phyloP scores from a whole-genome alignment of 2,113 vertebrate species.

The Sinocyclocheilus maitianheensis region DNA sequence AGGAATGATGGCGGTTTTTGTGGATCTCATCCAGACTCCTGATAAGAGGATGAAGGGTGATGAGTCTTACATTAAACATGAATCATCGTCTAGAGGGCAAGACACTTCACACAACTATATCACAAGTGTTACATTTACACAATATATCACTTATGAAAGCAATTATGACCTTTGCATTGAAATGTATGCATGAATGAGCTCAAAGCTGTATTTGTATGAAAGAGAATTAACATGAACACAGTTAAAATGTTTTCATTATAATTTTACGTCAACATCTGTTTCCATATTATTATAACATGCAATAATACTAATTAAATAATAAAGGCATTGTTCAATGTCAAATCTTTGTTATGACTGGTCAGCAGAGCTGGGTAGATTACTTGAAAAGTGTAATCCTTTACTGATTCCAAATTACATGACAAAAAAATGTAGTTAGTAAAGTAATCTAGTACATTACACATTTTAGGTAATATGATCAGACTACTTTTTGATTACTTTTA shows the following conservation, averaged over 20 bases:
- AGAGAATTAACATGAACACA: background rate
- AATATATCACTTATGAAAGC: too few species aligned
- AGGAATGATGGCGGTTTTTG: constrained; percentile 90
- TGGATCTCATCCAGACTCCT: constrained; percentile 99
- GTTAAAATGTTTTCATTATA: background rate
- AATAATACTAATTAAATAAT: background rate
- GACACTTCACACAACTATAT: background rate
- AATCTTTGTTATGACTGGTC: background rate
- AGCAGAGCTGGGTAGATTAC: too few species aligned
- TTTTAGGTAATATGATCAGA: too few species aligned
- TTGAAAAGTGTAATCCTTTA: too few species aligned
- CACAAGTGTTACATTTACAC: background rate
- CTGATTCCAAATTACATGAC: too few species aligned
- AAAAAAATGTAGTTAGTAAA: too few species aligned
- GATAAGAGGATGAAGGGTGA: constrained; percentile 43
- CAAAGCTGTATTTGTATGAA: background rate
- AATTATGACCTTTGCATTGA: too few species aligned
- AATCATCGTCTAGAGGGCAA: background rate
- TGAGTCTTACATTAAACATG: background rate
- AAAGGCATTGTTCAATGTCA: background rate
- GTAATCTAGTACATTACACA: too few species aligned
- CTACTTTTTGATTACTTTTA: too few species aligned
- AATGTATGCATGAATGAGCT: background rate
- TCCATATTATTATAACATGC: too few species aligned
- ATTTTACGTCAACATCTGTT: too few species aligned